phyloP scores from a whole-genome alignment of 2,888 invertebrate species.

The Cerceris ruficornis region DNA sequence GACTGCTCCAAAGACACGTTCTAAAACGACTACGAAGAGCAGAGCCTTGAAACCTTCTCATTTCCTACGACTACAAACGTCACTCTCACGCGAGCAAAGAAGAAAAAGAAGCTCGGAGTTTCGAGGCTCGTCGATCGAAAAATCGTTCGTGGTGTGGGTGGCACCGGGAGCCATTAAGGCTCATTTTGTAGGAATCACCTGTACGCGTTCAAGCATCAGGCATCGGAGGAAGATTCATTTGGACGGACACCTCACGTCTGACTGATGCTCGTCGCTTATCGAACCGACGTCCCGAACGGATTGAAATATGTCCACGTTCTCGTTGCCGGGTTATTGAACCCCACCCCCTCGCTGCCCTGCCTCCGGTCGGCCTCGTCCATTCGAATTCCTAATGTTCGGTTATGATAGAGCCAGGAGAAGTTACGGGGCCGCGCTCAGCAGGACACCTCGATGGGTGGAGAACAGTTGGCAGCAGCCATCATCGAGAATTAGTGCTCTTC shows the following conservation, averaged over 20 bases:
- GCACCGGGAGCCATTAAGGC: slow-evolving; percentile 51
- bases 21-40: too few species aligned
- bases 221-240: slow-evolving; percentile 51
- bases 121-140: background rate
- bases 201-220: slow-evolving; percentile 39
- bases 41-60: too few species aligned
- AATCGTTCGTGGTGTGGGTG: slow-evolving; percentile 16
- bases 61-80: background rate
- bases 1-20: too few species aligned
- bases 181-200: slow-evolving; percentile 67
- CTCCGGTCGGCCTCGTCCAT: slow-evolving; percentile 23
- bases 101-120: background rate
- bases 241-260: slow-evolving; percentile 63
- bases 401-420: slow-evolving; percentile 61
- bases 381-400: slow-evolving; percentile 69
- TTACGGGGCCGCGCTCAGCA: slow-evolving; percentile 62
- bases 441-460: slow-evolving; percentile 60
- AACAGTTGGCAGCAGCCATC: slow-evolving; percentile 62
- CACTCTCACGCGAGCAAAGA: background rate
- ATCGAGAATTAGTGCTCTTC: slow-evolving; percentile 65
- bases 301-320: slow-evolving; percentile 68
- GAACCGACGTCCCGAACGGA: slow-evolving; percentile 60
- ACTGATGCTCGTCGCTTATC: slow-evolving; percentile 73
- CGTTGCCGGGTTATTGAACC: slow-evolving; percentile 65
- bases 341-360: slow-evolving; percentile 29